Evolutionary conservation across 2,797 vertebrate species (phyloP).

Genomic region (Morelia viridis): DNA sequence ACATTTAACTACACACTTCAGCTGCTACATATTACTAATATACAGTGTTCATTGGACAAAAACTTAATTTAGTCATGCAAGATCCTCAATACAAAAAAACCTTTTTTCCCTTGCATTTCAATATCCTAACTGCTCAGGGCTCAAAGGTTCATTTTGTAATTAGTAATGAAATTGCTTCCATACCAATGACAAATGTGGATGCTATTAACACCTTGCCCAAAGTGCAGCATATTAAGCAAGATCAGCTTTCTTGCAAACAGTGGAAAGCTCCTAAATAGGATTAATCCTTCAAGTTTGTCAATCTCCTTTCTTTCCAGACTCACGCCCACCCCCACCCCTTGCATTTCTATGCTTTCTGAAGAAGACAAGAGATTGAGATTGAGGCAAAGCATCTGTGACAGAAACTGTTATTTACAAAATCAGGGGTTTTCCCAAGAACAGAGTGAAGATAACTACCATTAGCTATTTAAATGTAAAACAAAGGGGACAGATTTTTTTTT

Average conservation of each 20-base stretch:
- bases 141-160: constrained; percentile 53
- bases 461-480: not conserved
- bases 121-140: constrained; percentile 1
- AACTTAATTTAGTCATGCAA: not conserved
- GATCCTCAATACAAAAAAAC: not conserved
- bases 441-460: constrained; percentile 23
- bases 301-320: constrained; percentile 24
- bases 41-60: constrained; percentile 15
- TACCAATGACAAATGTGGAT: constrained; percentile 60
- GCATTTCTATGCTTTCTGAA: constrained; percentile 50
- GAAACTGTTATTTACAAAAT: constrained; percentile 49
- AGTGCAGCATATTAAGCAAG: constrained; percentile 43
- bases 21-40: constrained; percentile 6
- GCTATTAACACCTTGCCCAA: constrained; percentile 62
- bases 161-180: constrained; percentile 69
- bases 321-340: not conserved
- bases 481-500: constrained; percentile 6
- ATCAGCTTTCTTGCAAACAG: constrained; percentile 62
- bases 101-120: not conserved
- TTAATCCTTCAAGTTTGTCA: constrained; percentile 45
- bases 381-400: constrained; percentile 17
- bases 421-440: constrained; percentile 22
- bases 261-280: constrained; percentile 48
- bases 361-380: constrained; percentile 41
- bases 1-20: constrained; percentile 27